phyloP scores from a whole-genome alignment of 2,113 vertebrate species.

The Thamnophis sirtalis region DNA sequence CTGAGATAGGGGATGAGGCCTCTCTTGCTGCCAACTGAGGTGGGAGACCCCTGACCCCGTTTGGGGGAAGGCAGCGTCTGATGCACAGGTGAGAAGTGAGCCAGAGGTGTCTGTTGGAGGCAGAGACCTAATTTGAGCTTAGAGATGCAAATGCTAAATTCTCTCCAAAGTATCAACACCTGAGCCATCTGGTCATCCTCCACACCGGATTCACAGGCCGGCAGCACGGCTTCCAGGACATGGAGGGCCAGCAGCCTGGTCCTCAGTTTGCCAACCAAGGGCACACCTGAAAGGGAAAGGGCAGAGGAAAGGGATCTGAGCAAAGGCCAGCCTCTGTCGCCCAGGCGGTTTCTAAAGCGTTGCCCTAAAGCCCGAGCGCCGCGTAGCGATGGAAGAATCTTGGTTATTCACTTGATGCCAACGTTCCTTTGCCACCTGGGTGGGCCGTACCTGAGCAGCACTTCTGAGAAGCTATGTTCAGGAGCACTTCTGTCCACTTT shows the following conservation, averaged over 20 bases:
- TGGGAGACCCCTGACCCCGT: not conserved
- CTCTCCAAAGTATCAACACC: slow-evolving; percentile 41
- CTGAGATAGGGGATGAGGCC: not conserved
- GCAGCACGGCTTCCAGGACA: slow-evolving; percentile 94
- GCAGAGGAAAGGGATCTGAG: slow-evolving; percentile 26
- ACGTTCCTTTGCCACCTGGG: not conserved
- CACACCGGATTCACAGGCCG: slow-evolving; percentile 88
- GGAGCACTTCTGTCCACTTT: slow-evolving; percentile 96
- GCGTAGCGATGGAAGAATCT: not conserved
- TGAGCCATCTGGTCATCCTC: slow-evolving; percentile 96
- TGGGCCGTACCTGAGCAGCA: slow-evolving; percentile 85
- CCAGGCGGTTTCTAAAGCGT: not conserved
- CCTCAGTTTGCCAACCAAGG: slow-evolving; percentile 92
- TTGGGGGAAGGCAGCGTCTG: not conserved
- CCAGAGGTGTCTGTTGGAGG: not conserved
- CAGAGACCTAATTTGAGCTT: not conserved
- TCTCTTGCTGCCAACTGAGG: not conserved
- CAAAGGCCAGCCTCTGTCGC: not conserved
- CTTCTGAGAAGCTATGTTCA: slow-evolving; percentile 96
- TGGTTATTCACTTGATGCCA: not conserved
- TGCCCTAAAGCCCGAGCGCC: not conserved
- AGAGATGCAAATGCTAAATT: not conserved
- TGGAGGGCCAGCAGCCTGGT: slow-evolving; percentile 93
- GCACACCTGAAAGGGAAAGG: slow-evolving; percentile 73
- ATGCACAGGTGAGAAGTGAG: no score